phyloP scores from a whole-genome alignment of 2,888 invertebrate genomes.

The Alentia gelatinosa region DNA sequence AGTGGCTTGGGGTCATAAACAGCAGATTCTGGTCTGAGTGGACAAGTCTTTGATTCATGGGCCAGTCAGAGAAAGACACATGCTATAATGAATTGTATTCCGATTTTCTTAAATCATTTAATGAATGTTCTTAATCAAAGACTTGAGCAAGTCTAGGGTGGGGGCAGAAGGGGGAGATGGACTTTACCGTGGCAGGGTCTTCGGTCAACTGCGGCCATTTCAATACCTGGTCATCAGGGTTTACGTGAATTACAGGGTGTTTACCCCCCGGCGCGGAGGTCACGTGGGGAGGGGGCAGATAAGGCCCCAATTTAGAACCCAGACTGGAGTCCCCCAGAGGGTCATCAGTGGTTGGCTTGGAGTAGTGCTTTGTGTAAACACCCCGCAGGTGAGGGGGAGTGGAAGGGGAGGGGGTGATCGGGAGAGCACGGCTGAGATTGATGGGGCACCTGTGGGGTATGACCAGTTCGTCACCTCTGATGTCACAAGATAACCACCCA shows the following conservation, averaged over 20 bases:
- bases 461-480: slow-evolving; percentile 33
- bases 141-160: no score
- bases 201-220: not conserved
- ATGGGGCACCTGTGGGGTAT: not conserved
- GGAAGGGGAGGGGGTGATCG: not conserved
- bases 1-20: no score
- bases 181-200: not conserved
- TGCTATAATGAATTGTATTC: no score
- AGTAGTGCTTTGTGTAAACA: not conserved
- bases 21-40: no score
- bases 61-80: no score
- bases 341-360: no score
- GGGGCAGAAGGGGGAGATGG: no score
- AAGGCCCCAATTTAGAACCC: not conserved
- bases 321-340: not conserved
- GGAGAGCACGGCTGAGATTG: slow-evolving; percentile 17
- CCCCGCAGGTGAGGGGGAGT: not conserved
- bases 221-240: slow-evolving; percentile 29
- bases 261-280: not conserved
- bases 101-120: no score
- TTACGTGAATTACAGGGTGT: slow-evolving; percentile 4
- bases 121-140: no score
- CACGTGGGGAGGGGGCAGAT: not conserved
- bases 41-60: no score
- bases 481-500: slow-evolving; percentile 14